Percentiles rank a stretch among this genome's conserved stretches.
phyloP scores from a whole-genome alignment of 2,888 invertebrate genomes.

The Polyploca ridens region DNA sequence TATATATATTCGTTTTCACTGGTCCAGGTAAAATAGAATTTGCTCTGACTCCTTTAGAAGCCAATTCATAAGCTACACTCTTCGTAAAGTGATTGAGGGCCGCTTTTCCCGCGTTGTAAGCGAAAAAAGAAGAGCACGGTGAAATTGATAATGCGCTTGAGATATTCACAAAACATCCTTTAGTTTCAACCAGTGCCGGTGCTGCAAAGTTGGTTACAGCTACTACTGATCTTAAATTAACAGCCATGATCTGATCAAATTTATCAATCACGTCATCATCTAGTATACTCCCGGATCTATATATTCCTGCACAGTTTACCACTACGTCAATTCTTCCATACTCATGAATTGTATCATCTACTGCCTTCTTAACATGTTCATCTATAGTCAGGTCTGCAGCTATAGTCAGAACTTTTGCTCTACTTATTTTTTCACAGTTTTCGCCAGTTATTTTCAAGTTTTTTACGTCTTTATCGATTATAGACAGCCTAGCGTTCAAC shows the following conservation, averaged over 20 bases:
- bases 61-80: conserved; percentile 88
- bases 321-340: conserved; percentile 50
- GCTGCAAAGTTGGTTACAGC: conserved; percentile 40
- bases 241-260: conserved; percentile 45
- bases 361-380: conserved; percentile 37
- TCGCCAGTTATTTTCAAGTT: conserved; percentile 40
- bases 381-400: conserved; percentile 46
- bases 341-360: conserved; percentile 39
- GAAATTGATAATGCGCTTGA: conserved; percentile 37
- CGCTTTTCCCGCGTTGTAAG: conserved; percentile 88
- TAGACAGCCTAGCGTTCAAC: conserved; percentile 47
- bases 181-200: conserved; percentile 37
- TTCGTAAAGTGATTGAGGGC: conserved; percentile 90
- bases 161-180: conserved; percentile 53
- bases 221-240: conserved; percentile 50
- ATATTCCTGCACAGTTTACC: conserved; percentile 51
- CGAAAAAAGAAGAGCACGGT: conserved; percentile 22
- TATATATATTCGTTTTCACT: conserved; percentile 66
- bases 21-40: conserved; percentile 90
- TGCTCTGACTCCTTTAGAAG: conserved; percentile 84
- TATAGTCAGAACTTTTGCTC: conserved; percentile 44
- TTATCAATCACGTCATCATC: conserved; percentile 38
- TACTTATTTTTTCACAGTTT: conserved; percentile 40
- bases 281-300: conserved; percentile 29
- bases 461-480: conserved; percentile 44